Percentiles rank a stretch among this genome's conserved stretches.
phyloP scores from a whole-genome alignment of 2,888 invertebrate genomes.

The Brachylomia viminalis region DNA sequence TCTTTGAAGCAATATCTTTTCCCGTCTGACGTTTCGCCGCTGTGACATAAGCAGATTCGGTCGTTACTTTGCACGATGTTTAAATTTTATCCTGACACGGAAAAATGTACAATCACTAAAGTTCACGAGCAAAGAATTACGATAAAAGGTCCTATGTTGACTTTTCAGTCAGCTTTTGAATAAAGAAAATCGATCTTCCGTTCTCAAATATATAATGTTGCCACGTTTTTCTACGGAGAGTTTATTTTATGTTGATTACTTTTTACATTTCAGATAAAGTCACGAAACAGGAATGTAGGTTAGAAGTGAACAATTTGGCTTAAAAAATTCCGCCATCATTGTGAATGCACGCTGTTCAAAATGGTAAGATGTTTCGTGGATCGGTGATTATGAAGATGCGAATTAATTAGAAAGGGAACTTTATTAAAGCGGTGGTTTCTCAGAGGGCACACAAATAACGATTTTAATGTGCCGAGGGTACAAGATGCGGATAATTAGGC shows the following conservation, averaged over 20 bases:
- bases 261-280: conserved; percentile 68
- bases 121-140: conserved; percentile 52
- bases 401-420: conserved; percentile 48
- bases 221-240: conserved; percentile 58
- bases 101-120: conserved; percentile 58
- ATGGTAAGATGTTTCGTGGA: conserved; percentile 24
- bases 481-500: conserved; percentile 64
- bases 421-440: conserved; percentile 45
- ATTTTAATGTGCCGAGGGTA: conserved; percentile 41
- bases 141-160: conserved; percentile 58
- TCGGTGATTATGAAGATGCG: conserved; percentile 49
- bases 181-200: conserved; percentile 64
- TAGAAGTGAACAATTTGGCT: conserved; percentile 38
- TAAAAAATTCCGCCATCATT: conserved; percentile 26
- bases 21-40: conserved; percentile 58
- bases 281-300: conserved; percentile 57
- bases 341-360: conserved; percentile 32
- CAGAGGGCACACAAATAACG: conserved; percentile 44
- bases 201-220: conserved; percentile 66
- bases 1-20: conserved; percentile 64
- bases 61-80: conserved; percentile 55
- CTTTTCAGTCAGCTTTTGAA: conserved; percentile 50
- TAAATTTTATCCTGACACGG: conserved; percentile 55
- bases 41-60: conserved; percentile 69
- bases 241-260: conserved; percentile 69